Conservation (phyloP, 2,797 vertebrate genomes). For the Remorina albescens region DNA sequence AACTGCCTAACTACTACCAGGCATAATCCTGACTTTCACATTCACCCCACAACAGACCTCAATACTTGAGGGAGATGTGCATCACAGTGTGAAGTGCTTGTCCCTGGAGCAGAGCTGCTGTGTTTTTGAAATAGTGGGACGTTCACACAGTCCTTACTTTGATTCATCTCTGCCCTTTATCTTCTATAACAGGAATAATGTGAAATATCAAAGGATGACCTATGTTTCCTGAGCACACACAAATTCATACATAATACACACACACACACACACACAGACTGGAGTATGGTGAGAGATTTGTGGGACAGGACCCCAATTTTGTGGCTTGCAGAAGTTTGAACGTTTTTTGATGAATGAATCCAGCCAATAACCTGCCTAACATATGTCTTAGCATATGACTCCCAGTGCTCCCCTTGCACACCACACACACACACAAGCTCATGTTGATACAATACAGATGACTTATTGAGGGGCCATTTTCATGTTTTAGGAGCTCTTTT, state of each 20-base stretch:
- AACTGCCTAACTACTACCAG: constrained; percentile 60
- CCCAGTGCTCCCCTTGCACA: constrained; percentile 23
- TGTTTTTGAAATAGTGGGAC: constrained; percentile 51
- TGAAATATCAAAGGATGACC: constrained; percentile 18
- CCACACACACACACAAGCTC: constrained; percentile 38
- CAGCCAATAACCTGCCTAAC: constrained; percentile 63
- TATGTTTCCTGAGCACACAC: neutral
- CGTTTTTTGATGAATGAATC: constrained; percentile 80
- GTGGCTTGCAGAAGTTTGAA: constrained; percentile 47
- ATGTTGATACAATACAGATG: constrained; percentile 75
- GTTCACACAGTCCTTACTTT: constrained; percentile 50
- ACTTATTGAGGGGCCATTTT: too few relatives aligned
- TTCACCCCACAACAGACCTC: constrained; percentile 32
- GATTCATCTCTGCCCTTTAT: constrained; percentile 53
- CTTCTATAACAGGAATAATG: constrained; percentile 32
- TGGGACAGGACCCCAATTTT: constrained; percentile 15
- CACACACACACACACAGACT: neutral
- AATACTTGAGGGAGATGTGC: constrained; percentile 42
- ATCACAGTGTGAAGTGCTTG: constrained; percentile 49
- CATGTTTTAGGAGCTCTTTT: too few relatives aligned
- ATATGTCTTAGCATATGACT: constrained; percentile 62
- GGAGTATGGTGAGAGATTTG: constrained; percentile 1
- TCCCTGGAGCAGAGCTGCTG: constrained; percentile 60
- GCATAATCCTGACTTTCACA: constrained; percentile 61
- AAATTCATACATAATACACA: neutral